Base-by-base conservation (phyloP, 1,140 invertebrate genomes). In the Venustaconcha ellipsiformis region DNA sequence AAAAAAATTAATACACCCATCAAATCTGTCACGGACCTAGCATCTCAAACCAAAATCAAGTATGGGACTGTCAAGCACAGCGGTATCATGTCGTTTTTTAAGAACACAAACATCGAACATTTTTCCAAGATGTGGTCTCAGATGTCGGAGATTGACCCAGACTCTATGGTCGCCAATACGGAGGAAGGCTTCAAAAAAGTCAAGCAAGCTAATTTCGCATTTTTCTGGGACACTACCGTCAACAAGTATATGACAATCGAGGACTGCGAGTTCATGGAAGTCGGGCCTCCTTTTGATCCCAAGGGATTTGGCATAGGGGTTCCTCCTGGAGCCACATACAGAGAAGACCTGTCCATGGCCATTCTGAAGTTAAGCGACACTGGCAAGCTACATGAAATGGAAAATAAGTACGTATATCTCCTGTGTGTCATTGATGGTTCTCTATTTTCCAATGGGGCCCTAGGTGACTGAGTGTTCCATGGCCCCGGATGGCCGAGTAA, bases 91-190 rank as follows among this genome's bases (percentile, higher is more conserved):
- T 78, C 82, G 17, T 88, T 89, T 70, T 87, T 90, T 66, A 87
- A 89, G 95, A 96, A 98, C 85, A 98, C 97, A 0, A 97, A 96
- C 90, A 97, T 98, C 76, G 96, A 95, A 23, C 97, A 96, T 58
- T 98, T 98, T 89, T 93, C 97, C 85, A 97, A 97, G 90, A 99
- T 99, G 97, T 99, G 97, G 97, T 81, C 83, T 17, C 84, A 86
- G 57, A 89, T 88, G 87, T 84, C 84, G 0, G 85, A 88, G 74
- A 77, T 89, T 20, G 84, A 88, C 2, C 84, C 86, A 1, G 81
- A 81, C 14, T 87, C 85, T 62, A 87, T 89, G 81, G 83, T 87
- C 14, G 78, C 77, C 55, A 87, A 79, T 20, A 84, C 82, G 14
- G 78, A 80, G 30, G 80, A 84, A 66, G 88, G 88, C 1, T 87